Evolutionary conservation across 2,888 invertebrate genomes (phyloP), one percentile per base, ranked within the genome.

Genomic region (Catocala fraxini): DNA sequence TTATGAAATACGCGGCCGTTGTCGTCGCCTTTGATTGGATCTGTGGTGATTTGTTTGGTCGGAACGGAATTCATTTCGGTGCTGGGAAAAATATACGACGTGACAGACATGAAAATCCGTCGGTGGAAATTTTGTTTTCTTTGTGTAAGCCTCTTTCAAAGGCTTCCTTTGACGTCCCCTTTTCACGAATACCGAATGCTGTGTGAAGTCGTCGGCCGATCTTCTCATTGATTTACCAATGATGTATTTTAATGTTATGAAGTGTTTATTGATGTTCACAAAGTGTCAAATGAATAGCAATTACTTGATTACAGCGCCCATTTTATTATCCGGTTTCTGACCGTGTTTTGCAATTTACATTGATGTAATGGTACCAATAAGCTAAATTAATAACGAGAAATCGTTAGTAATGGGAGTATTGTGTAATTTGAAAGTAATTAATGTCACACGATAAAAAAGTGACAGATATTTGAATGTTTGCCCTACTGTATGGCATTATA

Each of bases 21-120:
- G 77, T 82, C 80, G 77, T 70, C 84, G 80, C 71, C 73, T 84
- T 84, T 88, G 89, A 89, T 89, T 88, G 85, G 84, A 88, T 87
- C 82, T 78, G 77, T 63, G 82, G 81, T 87, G 87, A 90, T 89
- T 89, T 90, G 89, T 87, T 88, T 89, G 86, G 86, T 80, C 75
- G 68, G 79, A 75, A 80, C 75, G 73, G 84, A 89, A 89, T 89
- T 89, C 86, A 88, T 90, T 89, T 87, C 73, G 73, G 72, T 65
- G 63, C 67, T 70, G 66, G 66, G 70, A 81, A 84, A 89, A 88
- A 84, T 81, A 78, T 80, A 61, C 76, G 76, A 88, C 89, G 89
- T 90, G 90, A 90, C 89, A 87, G 87, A 88, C 90, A 90, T 88
- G 82, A 81, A 85, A 89, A 90, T 87, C 85, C 84, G 76, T 74